A percentile compares a stretch with the other conserved stretches of the same genome.
Evolutionary conservation across 2,888 invertebrate genomes (phyloP).

Genomic region (Cataglyphis rosenhaueri): DNA sequence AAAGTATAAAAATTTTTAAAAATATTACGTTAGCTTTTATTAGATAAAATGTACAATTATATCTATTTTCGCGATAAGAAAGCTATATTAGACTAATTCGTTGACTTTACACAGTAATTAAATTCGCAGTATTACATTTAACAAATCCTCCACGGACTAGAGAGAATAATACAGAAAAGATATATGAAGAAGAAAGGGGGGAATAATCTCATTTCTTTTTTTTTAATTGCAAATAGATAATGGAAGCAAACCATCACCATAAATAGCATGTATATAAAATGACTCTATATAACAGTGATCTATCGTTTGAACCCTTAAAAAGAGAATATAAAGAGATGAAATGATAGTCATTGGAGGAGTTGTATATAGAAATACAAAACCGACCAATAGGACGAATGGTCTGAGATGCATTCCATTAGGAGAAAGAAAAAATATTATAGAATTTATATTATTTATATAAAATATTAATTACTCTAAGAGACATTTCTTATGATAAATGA

Average conservation of each 20-base stretch:
- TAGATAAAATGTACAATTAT: conserved; percentile 85
- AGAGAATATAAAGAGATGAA: conserved; percentile 50
- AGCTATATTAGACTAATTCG: conserved; percentile 84
- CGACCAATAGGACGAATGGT: conserved; percentile 79
- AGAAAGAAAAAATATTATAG: conserved; percentile 67
- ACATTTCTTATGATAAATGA: conserved; percentile 84
- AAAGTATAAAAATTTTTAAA: conserved; percentile 55
- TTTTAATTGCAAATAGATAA: conserved; percentile 75
- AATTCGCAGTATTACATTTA: conserved; percentile 79
- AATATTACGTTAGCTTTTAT: conserved; percentile 82
- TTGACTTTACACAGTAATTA: conserved; percentile 84
- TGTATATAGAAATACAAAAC: conserved; percentile 81
- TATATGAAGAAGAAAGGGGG: conserved; percentile 62
- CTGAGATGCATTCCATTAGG: conserved; percentile 80
- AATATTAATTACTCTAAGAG: conserved; percentile 73
- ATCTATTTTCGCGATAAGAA: conserved; percentile 81
- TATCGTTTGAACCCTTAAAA: conserved; percentile 67
- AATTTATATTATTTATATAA: conserved; percentile 77
- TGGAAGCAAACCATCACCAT: conserved; percentile 82
- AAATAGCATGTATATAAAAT: conserved; percentile 66
- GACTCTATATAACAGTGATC: conserved; percentile 61
- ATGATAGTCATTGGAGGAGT: conserved; percentile 84
- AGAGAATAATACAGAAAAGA: conserved; percentile 68
- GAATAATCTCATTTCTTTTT: conserved; percentile 70
- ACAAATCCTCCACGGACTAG: conserved; percentile 85